These are phyloP conservation scores for Macroramphosus scolopax DNA, from an alignment of 2,797 vertebrate species.

Conservation along the genomic window DNA sequence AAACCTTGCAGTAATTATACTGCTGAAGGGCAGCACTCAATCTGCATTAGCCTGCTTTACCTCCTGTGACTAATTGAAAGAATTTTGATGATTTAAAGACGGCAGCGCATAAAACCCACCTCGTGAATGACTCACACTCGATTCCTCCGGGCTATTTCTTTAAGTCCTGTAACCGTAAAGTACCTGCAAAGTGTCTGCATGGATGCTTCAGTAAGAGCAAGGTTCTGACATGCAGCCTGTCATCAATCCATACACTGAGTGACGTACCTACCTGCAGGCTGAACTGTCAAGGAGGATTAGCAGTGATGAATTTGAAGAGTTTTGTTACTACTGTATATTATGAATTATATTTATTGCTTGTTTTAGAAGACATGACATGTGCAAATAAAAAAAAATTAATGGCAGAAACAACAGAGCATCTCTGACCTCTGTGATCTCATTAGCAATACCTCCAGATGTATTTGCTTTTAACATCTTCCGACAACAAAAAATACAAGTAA, in stretches of 20 bases:
- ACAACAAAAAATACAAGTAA: too few species aligned
- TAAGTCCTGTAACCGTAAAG: slow-evolving; percentile 22
- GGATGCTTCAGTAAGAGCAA: slow-evolving; percentile 33
- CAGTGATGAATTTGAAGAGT: slow-evolving; percentile 53
- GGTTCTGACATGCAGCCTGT: slow-evolving; percentile 59
- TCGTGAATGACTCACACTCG: neutral
- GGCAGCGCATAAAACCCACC: slow-evolving; percentile 21
- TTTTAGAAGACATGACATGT: too few species aligned
- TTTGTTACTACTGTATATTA: too few species aligned
- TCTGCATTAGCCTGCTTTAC: slow-evolving; percentile 21
- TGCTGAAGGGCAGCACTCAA: slow-evolving; percentile 23
- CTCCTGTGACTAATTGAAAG: slow-evolving; percentile 39
- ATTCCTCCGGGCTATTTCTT: slow-evolving; percentile 42
- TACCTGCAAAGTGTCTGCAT: slow-evolving; percentile 12
- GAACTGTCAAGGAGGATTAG: slow-evolving; percentile 48
- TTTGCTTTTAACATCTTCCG: too few species aligned
- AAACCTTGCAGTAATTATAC: slow-evolving; percentile 29
- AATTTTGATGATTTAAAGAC: slow-evolving; percentile 42
- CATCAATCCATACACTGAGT: slow-evolving; percentile 17
- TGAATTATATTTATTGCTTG: too few species aligned
- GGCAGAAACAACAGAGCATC: too few species aligned
- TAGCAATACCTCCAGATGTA: too few species aligned
- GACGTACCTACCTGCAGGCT: slow-evolving; percentile 50
- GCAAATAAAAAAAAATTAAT: too few species aligned
- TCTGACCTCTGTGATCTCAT: too few species aligned